Evolutionary conservation across 2,888 invertebrate species (phyloP).

Genomic region (Drosophila antonietae): DNA sequence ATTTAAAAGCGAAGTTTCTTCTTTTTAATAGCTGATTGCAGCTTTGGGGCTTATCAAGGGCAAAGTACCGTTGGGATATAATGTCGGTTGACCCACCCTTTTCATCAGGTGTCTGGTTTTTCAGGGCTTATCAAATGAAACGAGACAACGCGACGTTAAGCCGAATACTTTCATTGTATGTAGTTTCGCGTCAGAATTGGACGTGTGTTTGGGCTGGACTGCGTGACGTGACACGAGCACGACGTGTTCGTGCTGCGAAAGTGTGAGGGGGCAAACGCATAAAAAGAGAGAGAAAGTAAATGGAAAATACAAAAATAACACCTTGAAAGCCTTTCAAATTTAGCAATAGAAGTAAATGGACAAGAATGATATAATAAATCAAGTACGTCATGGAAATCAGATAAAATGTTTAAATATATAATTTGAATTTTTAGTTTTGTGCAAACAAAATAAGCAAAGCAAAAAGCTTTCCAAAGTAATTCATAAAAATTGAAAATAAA

Average conservation of each 20-base stretch:
- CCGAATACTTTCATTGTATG: constrained; percentile 1
- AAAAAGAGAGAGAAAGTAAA: background rate
- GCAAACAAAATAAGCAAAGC: too few relatives aligned
- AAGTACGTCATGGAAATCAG: too few relatives aligned
- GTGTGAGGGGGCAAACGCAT: background rate
- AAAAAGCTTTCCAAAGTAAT: too few relatives aligned
- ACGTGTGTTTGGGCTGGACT: constrained; percentile 3
- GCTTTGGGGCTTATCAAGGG: constrained; percentile 29
- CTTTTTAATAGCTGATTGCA: constrained; percentile 59
- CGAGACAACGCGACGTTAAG: background rate
- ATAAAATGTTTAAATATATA: too few relatives aligned
- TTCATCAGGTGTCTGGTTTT: background rate
- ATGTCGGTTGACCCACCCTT: constrained; percentile 17
- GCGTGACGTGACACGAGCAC: constrained; percentile 2
- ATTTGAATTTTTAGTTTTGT: too few relatives aligned
- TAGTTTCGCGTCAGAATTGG: background rate
- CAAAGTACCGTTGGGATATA: constrained; percentile 44
- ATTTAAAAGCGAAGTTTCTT: constrained; percentile 50
- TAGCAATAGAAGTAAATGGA: too few relatives aligned
- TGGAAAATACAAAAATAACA: background rate
- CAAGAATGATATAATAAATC: too few relatives aligned
- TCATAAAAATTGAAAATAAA: too few relatives aligned
- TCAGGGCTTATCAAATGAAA: constrained; percentile 5
- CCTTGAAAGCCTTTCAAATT: too few relatives aligned
- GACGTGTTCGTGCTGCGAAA: background rate